Conservation (phyloP, 2,113 vertebrate species). For the Nibea albiflora region DNA sequence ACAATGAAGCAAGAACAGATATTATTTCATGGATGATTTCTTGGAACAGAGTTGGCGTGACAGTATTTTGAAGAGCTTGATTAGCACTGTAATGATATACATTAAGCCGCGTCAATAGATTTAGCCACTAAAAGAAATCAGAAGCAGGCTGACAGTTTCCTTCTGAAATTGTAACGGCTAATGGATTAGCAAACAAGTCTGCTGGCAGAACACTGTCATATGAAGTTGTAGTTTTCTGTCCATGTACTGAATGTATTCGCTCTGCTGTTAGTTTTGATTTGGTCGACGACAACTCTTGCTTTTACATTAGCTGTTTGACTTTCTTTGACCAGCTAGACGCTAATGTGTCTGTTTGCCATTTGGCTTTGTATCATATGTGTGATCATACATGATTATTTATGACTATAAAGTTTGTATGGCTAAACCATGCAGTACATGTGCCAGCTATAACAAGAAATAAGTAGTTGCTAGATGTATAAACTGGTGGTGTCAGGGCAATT, state of each 20-base stretch:
- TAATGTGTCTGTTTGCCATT: no score
- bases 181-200: not conserved
- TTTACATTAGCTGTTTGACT: no score
- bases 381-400: no score
- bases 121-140: not conserved
- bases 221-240: no score
- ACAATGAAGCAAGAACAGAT: conserved; percentile 16
- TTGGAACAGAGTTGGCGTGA: conserved; percentile 35
- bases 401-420: no score
- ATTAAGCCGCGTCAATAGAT: not conserved
- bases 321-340: no score
- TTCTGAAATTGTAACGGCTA: not conserved
- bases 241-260: no score
- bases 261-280: no score
- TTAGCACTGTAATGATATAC: not conserved
- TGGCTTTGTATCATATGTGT: no score
- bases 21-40: conserved; percentile 55
- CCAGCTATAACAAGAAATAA: not conserved
- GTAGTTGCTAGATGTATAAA: conserved; percentile 1
- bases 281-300: no score
- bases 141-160: not conserved
- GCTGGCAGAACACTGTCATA: no score
- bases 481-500: no score
- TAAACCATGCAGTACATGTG: not conserved
- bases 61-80: conserved; percentile 20